Conservation (phyloP, 2,797 vertebrate species). For the Linurgus olivaceus region DNA sequence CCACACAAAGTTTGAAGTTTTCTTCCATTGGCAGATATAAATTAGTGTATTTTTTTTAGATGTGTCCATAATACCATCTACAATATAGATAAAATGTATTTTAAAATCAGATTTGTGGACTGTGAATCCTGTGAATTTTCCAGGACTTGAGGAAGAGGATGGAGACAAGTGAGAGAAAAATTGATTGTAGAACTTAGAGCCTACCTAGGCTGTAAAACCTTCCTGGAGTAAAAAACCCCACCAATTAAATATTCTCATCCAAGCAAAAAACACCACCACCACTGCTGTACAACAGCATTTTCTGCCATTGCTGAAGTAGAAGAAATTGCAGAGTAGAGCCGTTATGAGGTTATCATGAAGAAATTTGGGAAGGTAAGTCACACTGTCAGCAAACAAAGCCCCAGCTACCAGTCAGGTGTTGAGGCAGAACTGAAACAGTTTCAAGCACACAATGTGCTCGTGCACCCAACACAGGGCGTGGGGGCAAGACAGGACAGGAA, state of each 20-base stretch:
- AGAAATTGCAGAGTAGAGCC: background rate
- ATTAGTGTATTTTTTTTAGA: background rate
- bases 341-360: background rate
- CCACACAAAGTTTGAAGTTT: background rate
- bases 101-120: background rate
- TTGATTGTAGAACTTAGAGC: background rate
- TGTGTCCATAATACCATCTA: background rate
- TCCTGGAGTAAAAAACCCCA: background rate
- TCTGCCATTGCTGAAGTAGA: background rate
- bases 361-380: background rate
- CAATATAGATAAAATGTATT: background rate
- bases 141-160: background rate
- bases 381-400: background rate
- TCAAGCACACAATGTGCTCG: rapidly evolving
- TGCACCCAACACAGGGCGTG: rapidly evolving
- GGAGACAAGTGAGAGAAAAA: background rate
- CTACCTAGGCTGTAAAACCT: background rate
- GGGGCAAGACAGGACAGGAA: background rate
- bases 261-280: background rate
- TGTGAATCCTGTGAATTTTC: background rate
- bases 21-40: background rate
- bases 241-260: background rate
- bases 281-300: background rate
- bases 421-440: background rate
- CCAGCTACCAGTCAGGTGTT: background rate